Percentiles rank a stretch among this genome's conserved stretches.
phyloP scores from a whole-genome alignment of 2,888 invertebrate species.

The Altica lythri region DNA sequence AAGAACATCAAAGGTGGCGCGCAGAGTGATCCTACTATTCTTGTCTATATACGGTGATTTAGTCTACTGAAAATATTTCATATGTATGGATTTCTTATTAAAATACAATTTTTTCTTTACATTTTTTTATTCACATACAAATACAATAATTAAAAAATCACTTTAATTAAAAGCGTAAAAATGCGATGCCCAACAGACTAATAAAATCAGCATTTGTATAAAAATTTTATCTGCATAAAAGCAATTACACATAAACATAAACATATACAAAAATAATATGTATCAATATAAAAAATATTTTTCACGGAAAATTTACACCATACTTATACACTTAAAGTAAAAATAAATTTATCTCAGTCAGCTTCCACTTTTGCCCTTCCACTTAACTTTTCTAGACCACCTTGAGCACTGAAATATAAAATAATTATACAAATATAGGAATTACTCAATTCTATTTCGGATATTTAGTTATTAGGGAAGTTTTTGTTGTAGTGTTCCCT shows the following conservation, averaged over 20 bases:
- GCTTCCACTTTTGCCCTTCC: conserved; percentile 49
- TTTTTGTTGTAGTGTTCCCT: not conserved
- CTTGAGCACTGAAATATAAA: conserved; percentile 49
- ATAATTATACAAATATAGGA: conserved; percentile 7
- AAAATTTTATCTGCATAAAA: not conserved
- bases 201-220: too few relatives aligned
- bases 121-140: not conserved
- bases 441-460: not conserved
- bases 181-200: too few relatives aligned
- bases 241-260: not conserved
- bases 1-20: too few relatives aligned
- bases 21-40: too few relatives aligned
- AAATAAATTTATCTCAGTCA: conserved; percentile 29
- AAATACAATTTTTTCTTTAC: too few relatives aligned
- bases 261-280: conserved; percentile 6
- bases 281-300: conserved; percentile 29
- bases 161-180: not conserved
- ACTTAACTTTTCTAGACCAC: conserved; percentile 52
- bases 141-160: not conserved
- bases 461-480: not conserved
- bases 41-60: too few relatives aligned
- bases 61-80: too few relatives aligned
- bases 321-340: not conserved
- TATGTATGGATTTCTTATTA: too few relatives aligned
- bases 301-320: conserved; percentile 37